Base-by-base conservation (phyloP, 2,113 vertebrate species). In the Leptodactylus fuscus region DNA sequence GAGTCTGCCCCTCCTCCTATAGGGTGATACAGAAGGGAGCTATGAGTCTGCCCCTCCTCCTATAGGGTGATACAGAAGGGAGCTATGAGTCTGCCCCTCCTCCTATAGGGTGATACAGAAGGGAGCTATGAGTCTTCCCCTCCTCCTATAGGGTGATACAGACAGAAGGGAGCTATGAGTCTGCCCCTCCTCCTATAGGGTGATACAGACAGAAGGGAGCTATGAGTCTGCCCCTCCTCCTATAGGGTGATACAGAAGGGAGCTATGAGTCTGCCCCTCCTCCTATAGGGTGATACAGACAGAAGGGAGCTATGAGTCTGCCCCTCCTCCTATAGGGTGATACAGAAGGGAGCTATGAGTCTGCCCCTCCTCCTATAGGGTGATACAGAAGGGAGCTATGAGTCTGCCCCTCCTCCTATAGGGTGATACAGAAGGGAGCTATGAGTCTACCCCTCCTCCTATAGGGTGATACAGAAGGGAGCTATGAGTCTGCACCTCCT, bases 241-340 rank as follows among this genome's bases (percentile, higher is more conserved):
- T 76, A 48, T 90, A 97, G 97, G 89, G 87, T 97, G 91, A 91
- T 97, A 32, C 11, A 27, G 22, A 2, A 48, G 46, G 48, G 24
- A 32, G 74, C 46, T 76, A 29, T 76, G 48, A 49, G 27, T 76
- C 27, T 51, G 4, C 69, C 10, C 34, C 24, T 29, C 73, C 46
- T 87, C 4, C 88, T 76, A 48, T 90, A 97, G 97, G 89, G 87
- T 97, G 91, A 91, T 97, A n/a, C n/a, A n/a, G n/a, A 32, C 11
- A 27, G 22, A 15, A 48, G 46, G 48, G 24, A 32, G 74, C 46
- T 51, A 29, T 76, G 48, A 49, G 27, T 76, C 27, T 51, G 4
- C 69, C 3, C 34, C 24, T 29, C 73, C 46, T 87, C 4, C 88
- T 76, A 48, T 90, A 97, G 97, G 89, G 87, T 97, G 91, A 91